Conservation (phyloP, 2,888 invertebrate species). For the Agriopis aurantiaria region DNA sequence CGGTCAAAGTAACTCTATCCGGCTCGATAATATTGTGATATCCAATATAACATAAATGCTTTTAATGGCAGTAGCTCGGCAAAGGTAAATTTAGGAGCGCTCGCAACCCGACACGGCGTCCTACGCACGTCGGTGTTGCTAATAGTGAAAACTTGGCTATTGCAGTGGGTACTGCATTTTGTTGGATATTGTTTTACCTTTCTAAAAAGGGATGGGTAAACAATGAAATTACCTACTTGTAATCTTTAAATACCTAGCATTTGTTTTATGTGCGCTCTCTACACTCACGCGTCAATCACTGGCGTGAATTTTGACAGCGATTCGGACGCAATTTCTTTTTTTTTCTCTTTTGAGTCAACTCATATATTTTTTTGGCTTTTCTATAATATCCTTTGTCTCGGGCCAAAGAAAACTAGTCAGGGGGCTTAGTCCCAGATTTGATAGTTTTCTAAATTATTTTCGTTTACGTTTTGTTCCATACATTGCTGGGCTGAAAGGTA, state of each 20-base stretch:
- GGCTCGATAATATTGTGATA: slow-evolving; percentile 75
- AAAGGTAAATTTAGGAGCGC: slow-evolving; percentile 85
- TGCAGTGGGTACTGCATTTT: slow-evolving; percentile 46
- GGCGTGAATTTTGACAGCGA: too few species aligned
- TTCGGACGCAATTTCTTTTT: too few species aligned
- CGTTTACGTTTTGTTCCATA: too few species aligned
- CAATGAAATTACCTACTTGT: background rate
- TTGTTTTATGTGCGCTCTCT: too few species aligned
- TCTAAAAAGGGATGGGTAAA: background rate
- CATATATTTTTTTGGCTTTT: too few species aligned
- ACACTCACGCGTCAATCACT: too few species aligned
- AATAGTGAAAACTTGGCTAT: slow-evolving; percentile 47
- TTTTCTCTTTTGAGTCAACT: too few species aligned
- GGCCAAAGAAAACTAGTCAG: too few species aligned
- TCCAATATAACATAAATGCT: slow-evolving; percentile 83
- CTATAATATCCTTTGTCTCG: too few species aligned
- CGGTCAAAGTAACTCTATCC: slow-evolving; percentile 59
- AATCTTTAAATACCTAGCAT: background rate
- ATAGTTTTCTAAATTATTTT: too few species aligned
- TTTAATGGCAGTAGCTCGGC: slow-evolving; percentile 81
- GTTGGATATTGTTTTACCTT: slow-evolving; percentile 38
- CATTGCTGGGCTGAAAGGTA: too few species aligned
- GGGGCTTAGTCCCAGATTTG: too few species aligned
- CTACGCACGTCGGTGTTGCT: slow-evolving; percentile 68
- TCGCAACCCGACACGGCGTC: slow-evolving; percentile 72